Evolutionary conservation across 2,888 invertebrate species (phyloP).

Genomic region (Drosophila infuscata): DNA sequence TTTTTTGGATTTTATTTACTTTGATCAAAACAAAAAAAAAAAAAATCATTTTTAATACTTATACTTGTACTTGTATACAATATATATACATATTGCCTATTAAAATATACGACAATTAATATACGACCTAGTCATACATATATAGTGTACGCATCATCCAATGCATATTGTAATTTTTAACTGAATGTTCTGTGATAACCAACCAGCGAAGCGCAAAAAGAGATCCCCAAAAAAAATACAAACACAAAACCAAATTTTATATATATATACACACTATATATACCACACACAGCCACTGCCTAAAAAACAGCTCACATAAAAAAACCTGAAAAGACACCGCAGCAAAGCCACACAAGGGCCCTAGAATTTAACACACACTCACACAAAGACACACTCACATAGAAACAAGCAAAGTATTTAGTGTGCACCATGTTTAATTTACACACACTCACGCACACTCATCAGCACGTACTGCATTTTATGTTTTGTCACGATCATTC

Average conservation of each 20-base stretch:
- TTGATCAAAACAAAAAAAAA: constrained; percentile 33
- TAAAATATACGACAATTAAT: constrained; percentile 54
- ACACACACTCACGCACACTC: constrained; percentile 15
- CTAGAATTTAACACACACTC: constrained; percentile 17
- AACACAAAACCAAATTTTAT: constrained; percentile 14
- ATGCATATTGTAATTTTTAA: constrained; percentile 79
- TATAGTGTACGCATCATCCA: constrained; percentile 79
- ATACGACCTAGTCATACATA: constrained; percentile 60
- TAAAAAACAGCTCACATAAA: constrained; percentile 15
- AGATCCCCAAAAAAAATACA: constrained; percentile 54
- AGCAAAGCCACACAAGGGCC: constrained; percentile 32
- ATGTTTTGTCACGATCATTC: constrained; percentile 52
- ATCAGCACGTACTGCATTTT: constrained; percentile 32
- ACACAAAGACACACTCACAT: constrained; percentile 7
- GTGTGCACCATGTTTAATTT: constrained; percentile 36
- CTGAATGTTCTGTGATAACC: constrained; percentile 77
- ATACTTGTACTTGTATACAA: constrained; percentile 63
- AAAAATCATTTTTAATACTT: constrained; percentile 59
- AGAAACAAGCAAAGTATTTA: constrained; percentile 19
- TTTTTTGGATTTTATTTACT: constrained; percentile 73
- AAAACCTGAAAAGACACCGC: constrained; percentile 10
- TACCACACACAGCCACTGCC: constrained; percentile 5
- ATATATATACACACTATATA: constrained; percentile 12
- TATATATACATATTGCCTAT: constrained; percentile 55
- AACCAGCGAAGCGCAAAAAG: constrained; percentile 60